Percentiles rank a stretch among this genome's conserved stretches.
phyloP scores from a whole-genome alignment of 2,888 invertebrate genomes.

The Molanna angustata region DNA sequence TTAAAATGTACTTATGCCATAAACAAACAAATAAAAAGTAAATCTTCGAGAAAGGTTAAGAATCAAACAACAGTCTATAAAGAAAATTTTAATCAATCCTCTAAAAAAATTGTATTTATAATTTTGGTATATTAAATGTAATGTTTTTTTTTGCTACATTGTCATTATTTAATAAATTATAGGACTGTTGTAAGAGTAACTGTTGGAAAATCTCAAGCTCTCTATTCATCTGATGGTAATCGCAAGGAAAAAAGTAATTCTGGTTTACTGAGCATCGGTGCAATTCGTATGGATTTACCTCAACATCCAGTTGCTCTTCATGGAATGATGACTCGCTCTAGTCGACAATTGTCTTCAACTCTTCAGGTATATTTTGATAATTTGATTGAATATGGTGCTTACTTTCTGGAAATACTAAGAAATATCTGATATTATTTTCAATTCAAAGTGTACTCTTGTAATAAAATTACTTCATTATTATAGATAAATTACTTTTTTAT shows the following conservation, averaged over 20 bases:
- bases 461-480: no score
- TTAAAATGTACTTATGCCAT: conserved; percentile 26
- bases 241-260: conserved; percentile 75
- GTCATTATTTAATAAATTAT: conserved; percentile 24
- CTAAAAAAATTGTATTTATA: neutral
- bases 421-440: no score
- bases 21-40: no score
- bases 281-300: conserved; percentile 92
- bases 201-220: conserved; percentile 87
- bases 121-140: neutral
- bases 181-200: conserved; percentile 92
- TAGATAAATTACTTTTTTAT: no score
- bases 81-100: conserved; percentile 5
- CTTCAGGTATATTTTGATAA: conserved; percentile 68
- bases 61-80: no score
- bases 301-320: conserved; percentile 98
- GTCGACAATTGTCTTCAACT: conserved; percentile 88
- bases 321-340: conserved; percentile 96
- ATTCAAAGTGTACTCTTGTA: no score
- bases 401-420: neutral
- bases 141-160: conserved; percentile 17
- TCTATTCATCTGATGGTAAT: conserved; percentile 73
- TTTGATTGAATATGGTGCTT: conserved; percentile 3
- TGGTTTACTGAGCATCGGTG: conserved; percentile 81
- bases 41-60: no score